Evolutionary conservation across 2,113 vertebrate species (phyloP).

Genomic region (Silurus meridionalis): DNA sequence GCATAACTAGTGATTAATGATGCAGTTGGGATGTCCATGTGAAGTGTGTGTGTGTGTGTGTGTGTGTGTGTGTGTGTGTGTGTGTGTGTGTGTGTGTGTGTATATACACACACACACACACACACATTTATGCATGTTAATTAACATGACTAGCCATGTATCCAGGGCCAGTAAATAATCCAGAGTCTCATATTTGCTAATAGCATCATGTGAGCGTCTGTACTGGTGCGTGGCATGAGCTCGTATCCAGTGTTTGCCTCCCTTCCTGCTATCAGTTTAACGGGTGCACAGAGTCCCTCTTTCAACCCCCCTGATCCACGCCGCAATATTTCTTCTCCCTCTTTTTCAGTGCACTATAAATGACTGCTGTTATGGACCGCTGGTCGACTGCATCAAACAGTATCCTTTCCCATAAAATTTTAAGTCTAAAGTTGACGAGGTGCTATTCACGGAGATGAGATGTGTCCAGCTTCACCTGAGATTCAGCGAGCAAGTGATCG

Average conservation of each 20-base stretch:
- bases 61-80: no score
- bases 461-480: constrained; percentile 88
- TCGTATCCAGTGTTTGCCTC: constrained; percentile 53
- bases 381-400: constrained; percentile 99
- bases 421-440: constrained; percentile 89
- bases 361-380: constrained; percentile 99
- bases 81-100: no score
- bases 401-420: constrained; percentile 99
- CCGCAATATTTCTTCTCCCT: constrained; percentile 70
- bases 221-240: constrained; percentile 62
- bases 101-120: no score
- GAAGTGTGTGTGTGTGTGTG: neutral
- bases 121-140: neutral
- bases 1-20: neutral
- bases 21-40: neutral
- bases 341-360: constrained; percentile 94
- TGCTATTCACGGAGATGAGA: constrained; percentile 84
- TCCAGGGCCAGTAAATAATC: constrained; percentile 3
- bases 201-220: constrained; percentile 59
- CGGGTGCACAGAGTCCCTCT: constrained; percentile 48
- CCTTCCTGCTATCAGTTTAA: constrained; percentile 56
- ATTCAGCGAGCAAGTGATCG: constrained; percentile 62
- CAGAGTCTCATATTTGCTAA: constrained; percentile 55
- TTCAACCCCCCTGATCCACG: constrained; percentile 36
- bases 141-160: constrained; percentile 5